Evolutionary conservation across 23 tunicate genomes (phyloP).

Genomic region (Trididemnum miniatum): DNA sequence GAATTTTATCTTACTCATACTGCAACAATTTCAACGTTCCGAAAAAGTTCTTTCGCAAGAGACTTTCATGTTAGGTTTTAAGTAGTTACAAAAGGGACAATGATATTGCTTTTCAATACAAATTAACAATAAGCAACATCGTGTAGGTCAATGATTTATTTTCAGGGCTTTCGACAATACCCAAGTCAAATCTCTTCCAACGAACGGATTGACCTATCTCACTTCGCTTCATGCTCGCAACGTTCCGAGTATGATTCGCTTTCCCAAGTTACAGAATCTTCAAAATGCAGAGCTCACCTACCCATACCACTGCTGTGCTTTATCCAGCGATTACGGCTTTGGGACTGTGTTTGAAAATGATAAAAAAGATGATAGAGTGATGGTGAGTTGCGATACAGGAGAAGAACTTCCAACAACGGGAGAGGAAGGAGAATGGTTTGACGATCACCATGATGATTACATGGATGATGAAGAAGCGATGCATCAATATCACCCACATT

Average conservation of each 20-base stretch:
- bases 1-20: no score
- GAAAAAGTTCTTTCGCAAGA: no score
- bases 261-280: constrained; percentile 46
- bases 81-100: no score
- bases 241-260: constrained; percentile 44
- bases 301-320: constrained; percentile 83
- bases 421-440: neutral
- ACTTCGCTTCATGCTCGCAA: constrained; percentile 17
- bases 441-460: no score
- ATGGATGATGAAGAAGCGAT: no score
- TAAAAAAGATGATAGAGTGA: neutral
- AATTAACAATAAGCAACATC: no score
- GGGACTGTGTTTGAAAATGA: constrained; percentile 9
- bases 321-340: constrained; percentile 49
- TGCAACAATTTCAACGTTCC: no score
- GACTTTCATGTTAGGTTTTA: no score
- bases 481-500: no score
- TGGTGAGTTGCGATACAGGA: constrained; percentile 1
- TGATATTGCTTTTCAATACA: no score
- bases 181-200: constrained; percentile 39
- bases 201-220: constrained; percentile 35
- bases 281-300: constrained; percentile 60
- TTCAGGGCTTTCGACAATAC: constrained; percentile 52
- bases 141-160: neutral
- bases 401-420: neutral